phyloP scores from a whole-genome alignment of 2,113 vertebrate genomes.

The Myodes glareolus region DNA sequence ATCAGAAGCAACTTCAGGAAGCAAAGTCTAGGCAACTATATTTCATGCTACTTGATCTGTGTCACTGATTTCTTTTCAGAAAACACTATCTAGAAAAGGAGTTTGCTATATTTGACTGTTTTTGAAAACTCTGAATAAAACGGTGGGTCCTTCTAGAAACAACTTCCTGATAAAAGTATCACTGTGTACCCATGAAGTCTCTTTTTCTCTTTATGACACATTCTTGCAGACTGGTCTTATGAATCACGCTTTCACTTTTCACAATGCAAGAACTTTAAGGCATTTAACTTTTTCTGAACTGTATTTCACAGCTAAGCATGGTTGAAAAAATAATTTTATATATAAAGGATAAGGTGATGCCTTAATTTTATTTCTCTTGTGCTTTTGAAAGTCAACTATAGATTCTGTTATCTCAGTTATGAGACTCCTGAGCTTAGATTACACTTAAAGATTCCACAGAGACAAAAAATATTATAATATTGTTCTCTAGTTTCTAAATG shows the following conservation, averaged over 20 bases:
- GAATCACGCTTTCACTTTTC: neutral
- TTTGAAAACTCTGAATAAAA: conserved; percentile 24
- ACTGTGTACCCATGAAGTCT: neutral
- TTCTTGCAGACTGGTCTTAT: conserved; percentile 29
- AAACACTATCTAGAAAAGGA: conserved; percentile 54
- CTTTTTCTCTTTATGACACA: conserved; percentile 27
- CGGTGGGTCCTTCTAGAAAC: neutral
- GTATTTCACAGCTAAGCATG: conserved; percentile 59
- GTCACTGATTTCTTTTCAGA: neutral
- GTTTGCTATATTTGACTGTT: conserved; percentile 41
- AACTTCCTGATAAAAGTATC: conserved; percentile 31
- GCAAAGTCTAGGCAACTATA: neutral
- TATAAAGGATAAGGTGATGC: conserved; percentile 24
- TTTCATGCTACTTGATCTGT: neutral
- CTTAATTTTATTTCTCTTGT: conserved; percentile 71
- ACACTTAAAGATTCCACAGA: conserved; percentile 81
- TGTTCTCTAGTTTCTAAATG: conserved; percentile 81
- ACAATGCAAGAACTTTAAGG: conserved; percentile 3
- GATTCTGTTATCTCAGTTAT: conserved; percentile 68
- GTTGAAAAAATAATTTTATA: conserved; percentile 42
- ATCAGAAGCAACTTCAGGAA: neutral
- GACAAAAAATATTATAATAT: conserved; percentile 82
- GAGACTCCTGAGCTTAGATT: conserved; percentile 76
- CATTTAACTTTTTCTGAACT: neutral
- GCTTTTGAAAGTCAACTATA: conserved; percentile 69